Evolutionary conservation across 1,140 invertebrate species (phyloP).

Genomic region (Planococcus citri): DNA sequence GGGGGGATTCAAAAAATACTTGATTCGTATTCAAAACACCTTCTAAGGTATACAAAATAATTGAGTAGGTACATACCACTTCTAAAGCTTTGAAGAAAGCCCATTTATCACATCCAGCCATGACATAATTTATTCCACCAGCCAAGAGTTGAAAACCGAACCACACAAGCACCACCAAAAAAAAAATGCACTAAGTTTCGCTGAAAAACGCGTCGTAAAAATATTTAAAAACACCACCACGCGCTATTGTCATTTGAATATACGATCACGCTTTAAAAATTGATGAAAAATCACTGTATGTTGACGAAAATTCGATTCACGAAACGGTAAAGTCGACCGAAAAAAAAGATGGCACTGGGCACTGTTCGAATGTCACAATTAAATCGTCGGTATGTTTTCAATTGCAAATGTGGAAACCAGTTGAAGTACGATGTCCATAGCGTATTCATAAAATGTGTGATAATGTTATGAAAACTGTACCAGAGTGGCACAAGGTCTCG

Average conservation of each 20-base stretch:
- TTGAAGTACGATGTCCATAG: neutral
- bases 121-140: neutral
- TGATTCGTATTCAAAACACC: no score
- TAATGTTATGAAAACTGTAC: constrained; percentile 17
- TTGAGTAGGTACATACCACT: constrained; percentile 12
- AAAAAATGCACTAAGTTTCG: no score
- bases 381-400: neutral
- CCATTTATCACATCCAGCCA: constrained; percentile 14
- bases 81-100: constrained; percentile 9
- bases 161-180: neutral
- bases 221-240: no score
- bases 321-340: no score
- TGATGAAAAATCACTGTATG: no score
- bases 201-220: no score
- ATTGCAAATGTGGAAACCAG: constrained; percentile 8
- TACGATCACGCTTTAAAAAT: no score
- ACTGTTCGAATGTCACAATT: neutral
- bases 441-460: constrained; percentile 11
- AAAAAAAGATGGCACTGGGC: no score
- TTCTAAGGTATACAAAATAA: no score
- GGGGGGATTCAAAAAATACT: no score
- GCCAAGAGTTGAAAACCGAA: neutral
- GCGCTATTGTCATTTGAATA: no score
- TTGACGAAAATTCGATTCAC: no score
- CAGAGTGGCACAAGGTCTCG: constrained; percentile 17